Conservation (phyloP, 2,113 vertebrate species). For the Cyprinodon tularosa region DNA sequence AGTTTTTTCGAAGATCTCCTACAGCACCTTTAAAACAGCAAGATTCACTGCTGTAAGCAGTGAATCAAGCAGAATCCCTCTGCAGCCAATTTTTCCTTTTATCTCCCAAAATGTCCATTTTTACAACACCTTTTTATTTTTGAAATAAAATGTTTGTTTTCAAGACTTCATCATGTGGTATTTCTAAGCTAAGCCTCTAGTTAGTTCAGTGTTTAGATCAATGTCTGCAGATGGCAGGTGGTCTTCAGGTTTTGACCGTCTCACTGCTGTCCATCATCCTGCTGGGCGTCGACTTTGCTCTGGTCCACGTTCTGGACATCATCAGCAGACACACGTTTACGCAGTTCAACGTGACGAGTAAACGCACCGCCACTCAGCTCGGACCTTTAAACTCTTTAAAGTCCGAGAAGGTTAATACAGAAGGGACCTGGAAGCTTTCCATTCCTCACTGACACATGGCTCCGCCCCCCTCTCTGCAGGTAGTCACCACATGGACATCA, state of each 20-base stretch:
- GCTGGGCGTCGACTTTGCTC: slow-evolving; percentile 76
- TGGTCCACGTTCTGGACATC: slow-evolving; percentile 82
- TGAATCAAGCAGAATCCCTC: no score
- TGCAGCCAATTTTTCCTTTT: no score
- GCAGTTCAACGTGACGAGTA: slow-evolving; percentile 84
- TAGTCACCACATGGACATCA: slow-evolving; percentile 83
- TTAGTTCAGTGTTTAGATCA: neutral
- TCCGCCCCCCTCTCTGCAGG: slow-evolving; percentile 70
- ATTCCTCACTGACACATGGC: neutral
- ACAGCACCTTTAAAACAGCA: no score
- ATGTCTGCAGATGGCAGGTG: slow-evolving; percentile 55
- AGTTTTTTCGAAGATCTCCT: no score
- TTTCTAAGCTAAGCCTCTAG: neutral
- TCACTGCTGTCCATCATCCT: slow-evolving; percentile 77
- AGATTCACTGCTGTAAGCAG: no score
- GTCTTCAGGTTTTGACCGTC: slow-evolving; percentile 74
- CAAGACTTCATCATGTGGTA: no score
- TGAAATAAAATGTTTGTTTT: no score
- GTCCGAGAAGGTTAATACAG: no score
- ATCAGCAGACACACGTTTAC: slow-evolving; percentile 82
- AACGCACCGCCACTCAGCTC: slow-evolving; percentile 10
- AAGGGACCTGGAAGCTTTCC: no score
- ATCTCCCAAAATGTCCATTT: no score
- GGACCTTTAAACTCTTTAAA: no score
- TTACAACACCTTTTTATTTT: no score